Conservation (phyloP, 2,797 vertebrate genomes). For the Craterocephalus amniculus region DNA sequence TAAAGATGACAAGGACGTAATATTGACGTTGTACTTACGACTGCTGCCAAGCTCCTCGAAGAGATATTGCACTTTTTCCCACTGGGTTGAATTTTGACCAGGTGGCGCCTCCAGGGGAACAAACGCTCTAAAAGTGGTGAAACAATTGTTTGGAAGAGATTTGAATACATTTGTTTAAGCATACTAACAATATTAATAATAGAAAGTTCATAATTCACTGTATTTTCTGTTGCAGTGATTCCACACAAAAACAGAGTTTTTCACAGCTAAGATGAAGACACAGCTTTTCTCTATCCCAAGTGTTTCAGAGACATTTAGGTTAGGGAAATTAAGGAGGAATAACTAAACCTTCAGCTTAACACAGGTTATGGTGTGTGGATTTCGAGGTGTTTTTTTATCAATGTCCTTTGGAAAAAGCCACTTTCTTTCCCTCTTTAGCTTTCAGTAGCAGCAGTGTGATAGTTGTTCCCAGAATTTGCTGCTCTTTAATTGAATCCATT, state of each 20-base stretch:
- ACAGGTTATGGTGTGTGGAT: neutral
- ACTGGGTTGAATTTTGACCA: constrained; percentile 93
- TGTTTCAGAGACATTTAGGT: neutral
- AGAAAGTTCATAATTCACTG: neutral
- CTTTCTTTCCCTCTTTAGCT: neutral
- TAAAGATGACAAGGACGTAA: neutral
- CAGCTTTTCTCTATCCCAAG: neutral
- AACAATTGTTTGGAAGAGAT: constrained; percentile 12
- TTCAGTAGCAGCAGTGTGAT: neutral
- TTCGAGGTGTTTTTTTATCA: neutral
- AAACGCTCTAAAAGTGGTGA: constrained; percentile 86
- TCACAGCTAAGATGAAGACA: neutral
- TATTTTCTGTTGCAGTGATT: neutral
- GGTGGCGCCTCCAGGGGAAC: constrained; percentile 89
- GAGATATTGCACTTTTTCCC: constrained; percentile 94
- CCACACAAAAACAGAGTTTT: neutral
- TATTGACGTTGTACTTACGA: constrained; percentile 85
- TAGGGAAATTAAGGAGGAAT: neutral
- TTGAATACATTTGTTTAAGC: neutral
- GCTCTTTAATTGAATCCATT: neutral
- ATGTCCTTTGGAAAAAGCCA: neutral
- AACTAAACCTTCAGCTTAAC: neutral
- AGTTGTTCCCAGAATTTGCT: neutral
- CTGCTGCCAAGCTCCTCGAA: constrained; percentile 95
- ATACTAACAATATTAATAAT: neutral